Evolutionary conservation across 2,113 vertebrate genomes (phyloP).

Genomic region (Piaya cayana): DNA sequence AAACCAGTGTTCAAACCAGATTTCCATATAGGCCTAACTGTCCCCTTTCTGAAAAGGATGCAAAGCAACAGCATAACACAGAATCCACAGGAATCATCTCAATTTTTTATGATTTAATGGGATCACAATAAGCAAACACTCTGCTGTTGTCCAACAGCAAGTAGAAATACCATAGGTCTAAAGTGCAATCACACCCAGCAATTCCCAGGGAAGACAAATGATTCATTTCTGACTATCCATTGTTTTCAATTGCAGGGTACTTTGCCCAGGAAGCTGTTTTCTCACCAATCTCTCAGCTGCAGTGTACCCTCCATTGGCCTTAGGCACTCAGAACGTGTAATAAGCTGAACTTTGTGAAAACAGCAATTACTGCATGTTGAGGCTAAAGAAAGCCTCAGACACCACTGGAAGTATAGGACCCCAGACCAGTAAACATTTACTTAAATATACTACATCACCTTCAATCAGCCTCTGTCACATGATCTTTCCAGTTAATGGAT

Average conservation of each 20-base stretch:
- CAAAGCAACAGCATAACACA: background rate
- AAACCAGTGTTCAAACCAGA: background rate
- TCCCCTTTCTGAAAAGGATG: background rate
- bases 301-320: background rate
- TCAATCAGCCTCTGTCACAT: background rate
- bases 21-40: background rate
- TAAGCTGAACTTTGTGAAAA: constrained; percentile 9
- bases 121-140: background rate
- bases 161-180: background rate
- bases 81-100: background rate
- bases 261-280: background rate
- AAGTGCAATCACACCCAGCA: background rate
- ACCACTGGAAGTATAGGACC: background rate
- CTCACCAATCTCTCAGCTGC: background rate
- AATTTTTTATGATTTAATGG: background rate
- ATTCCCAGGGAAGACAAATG: background rate
- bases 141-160: background rate
- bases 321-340: background rate
- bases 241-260: background rate
- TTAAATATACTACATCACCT: background rate
- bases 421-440: background rate
- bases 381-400: background rate
- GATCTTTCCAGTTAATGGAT: background rate
- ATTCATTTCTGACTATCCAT: background rate
- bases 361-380: background rate